These are phyloP conservation scores for Idaea aversata DNA, from an alignment of 2,888 invertebrate genomes.

Conservation along the genomic window DNA sequence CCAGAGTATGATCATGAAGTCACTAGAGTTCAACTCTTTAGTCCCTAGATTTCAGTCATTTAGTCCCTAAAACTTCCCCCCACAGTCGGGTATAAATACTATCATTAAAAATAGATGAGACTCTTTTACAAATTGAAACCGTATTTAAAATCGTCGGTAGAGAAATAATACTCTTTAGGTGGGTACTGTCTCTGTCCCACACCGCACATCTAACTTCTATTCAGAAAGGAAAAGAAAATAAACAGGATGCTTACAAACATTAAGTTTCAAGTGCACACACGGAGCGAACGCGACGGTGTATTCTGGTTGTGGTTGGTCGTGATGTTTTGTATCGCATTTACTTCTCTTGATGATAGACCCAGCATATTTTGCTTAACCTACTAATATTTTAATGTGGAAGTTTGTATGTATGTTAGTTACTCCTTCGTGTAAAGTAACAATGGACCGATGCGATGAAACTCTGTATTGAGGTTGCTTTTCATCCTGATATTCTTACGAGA, in stretches of 20 bases:
- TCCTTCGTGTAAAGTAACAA: no score
- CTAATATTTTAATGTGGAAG: neutral
- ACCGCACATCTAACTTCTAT: conserved; percentile 26
- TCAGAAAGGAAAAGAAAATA: conserved; percentile 44
- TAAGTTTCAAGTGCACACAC: conserved; percentile 52
- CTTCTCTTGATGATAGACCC: neutral
- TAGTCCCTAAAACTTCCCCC: no score
- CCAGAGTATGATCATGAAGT: no score
- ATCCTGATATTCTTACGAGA: no score
- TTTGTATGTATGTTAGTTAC: no score
- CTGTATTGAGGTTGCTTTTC: no score
- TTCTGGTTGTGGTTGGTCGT: neutral
- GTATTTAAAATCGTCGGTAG: neutral
- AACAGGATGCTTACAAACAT: conserved; percentile 53
- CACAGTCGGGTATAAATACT: no score
- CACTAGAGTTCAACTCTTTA: no score
- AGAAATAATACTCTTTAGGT: conserved; percentile 26
- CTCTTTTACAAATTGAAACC: conserved; percentile 4
- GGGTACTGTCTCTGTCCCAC: conserved; percentile 18
- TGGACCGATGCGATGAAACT: no score
- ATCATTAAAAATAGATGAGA: no score
- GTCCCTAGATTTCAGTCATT: no score
- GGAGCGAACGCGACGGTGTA: conserved; percentile 8
- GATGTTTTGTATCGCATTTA: neutral
- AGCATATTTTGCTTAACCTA: neutral